Evolutionary conservation across 2,888 invertebrate genomes (phyloP), one percentile per base, ranked within the genome.

Genomic region (Protonemura montana): DNA sequence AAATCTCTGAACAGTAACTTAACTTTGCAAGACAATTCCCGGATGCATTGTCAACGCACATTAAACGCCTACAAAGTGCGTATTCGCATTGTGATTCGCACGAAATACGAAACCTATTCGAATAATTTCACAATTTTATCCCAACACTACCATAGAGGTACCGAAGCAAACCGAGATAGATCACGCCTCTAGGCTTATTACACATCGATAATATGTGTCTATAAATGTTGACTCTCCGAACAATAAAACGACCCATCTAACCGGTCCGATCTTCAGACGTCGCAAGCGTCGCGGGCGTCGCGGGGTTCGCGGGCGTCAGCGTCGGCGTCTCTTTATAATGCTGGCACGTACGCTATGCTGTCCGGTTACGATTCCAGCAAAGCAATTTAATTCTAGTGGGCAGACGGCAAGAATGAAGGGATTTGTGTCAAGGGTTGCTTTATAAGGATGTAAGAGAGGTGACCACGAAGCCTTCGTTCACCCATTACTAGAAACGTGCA

Each of bases 161-260:
- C n/a, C n/a, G n/a, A n/a, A n/a, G n/a, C n/a, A n/a, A n/a, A n/a
- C n/a, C n/a, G n/a, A n/a, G n/a, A n/a, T n/a, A n/a, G n/a, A n/a
- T n/a, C n/a, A n/a, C n/a, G n/a, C n/a, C n/a, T n/a, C n/a, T n/a
- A n/a, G n/a, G n/a, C 41, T 41, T 41, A 7, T 41, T 7, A 41
- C 41, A 41, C 41, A 41, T 41, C 41, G 13, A 41, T 41, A 41
- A 41, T 41, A 41, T 41, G 41, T 41, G 41, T 86, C 82, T 82
- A 86, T 82, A 86, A 86, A 86, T 86, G 86, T 86, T 81, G 86
- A 86, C 82, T 86, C 81, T 27, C 28, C 28, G n/a, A 81, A 78
- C 86, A 86, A 86, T 86, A 86, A 86, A 42, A 13, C 41, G 5
- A 7, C 13, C 13, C 13, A 13, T 13, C 41, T 41, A 41, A 41